A percentile compares a stretch with the other conserved stretches of the same genome.
These are phyloP conservation scores for Papilio xuthus DNA, from an alignment of 1,140 invertebrate species.

Conservation along the genomic window DNA sequence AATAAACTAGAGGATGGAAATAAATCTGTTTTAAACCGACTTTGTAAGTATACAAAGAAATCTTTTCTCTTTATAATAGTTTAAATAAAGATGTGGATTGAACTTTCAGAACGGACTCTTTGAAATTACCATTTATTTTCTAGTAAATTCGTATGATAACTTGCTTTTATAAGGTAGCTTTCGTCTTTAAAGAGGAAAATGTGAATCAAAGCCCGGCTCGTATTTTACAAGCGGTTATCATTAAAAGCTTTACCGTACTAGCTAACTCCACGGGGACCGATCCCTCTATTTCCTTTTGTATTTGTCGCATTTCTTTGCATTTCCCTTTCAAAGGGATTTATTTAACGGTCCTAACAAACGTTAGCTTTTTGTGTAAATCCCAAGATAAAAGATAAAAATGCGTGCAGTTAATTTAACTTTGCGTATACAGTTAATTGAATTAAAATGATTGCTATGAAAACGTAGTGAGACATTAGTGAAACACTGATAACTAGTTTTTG, in stretches of 20 bases:
- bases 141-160: slow-evolving; percentile 10
- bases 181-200: slow-evolving; percentile 3
- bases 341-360: slow-evolving; percentile 30
- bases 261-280: slow-evolving; percentile 28
- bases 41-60: not conserved
- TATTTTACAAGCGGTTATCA: slow-evolving; percentile 39
- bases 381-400: slow-evolving; percentile 22
- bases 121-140: slow-evolving; percentile 9
- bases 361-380: slow-evolving; percentile 34
- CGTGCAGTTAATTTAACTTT: not conserved
- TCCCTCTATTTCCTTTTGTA: slow-evolving; percentile 36
- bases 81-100: not conserved
- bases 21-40: not conserved
- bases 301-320: slow-evolving; percentile 35
- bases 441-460: not conserved
- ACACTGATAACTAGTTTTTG: no score
- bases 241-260: slow-evolving; percentile 34
- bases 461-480: no score
- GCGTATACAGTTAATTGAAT: not conserved
- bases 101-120: not conserved
- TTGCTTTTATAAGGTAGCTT: slow-evolving; percentile 11
- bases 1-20: not conserved
- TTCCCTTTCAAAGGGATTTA: slow-evolving; percentile 35
- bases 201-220: slow-evolving; percentile 30
- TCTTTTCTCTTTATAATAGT: slow-evolving; percentile 1